A percentile compares a stretch with the other conserved stretches of the same genome.
Evolutionary conservation across 2,888 invertebrate species (phyloP).

Genomic region (Digitonthophagus gazella): DNA sequence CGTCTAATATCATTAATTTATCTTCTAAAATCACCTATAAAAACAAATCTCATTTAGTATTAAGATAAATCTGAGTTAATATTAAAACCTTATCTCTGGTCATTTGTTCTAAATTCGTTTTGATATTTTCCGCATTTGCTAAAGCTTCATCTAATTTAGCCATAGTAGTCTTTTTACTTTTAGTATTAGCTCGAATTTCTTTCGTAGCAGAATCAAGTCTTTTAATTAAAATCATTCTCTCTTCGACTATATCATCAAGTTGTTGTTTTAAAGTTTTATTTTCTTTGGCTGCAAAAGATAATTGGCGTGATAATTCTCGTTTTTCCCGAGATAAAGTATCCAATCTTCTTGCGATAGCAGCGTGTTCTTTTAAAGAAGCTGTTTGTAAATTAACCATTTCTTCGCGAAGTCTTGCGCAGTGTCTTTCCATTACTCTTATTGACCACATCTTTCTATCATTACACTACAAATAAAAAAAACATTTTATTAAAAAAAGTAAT

Average conservation of each 20-base stretch:
- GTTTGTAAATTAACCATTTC: constrained; percentile 41
- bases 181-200: constrained; percentile 43
- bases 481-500: background rate
- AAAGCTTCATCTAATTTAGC: constrained; percentile 43
- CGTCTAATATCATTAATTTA: constrained; percentile 39
- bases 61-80: too few relatives aligned
- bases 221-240: constrained; percentile 40
- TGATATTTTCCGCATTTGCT: constrained; percentile 34
- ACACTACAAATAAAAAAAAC: background rate
- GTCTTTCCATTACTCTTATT: constrained; percentile 25
- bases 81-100: constrained; percentile 42
- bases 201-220: constrained; percentile 44
- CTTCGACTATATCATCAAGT: constrained; percentile 43
- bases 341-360: constrained; percentile 40
- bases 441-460: constrained; percentile 20
- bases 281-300: constrained; percentile 40
- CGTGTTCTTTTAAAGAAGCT: constrained; percentile 41
- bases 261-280: constrained; percentile 43
- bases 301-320: constrained; percentile 40
- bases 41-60: too few relatives aligned
- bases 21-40: constrained; percentile 41
- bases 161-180: constrained; percentile 43
- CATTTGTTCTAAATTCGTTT: constrained; percentile 38
- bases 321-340: constrained; percentile 41
- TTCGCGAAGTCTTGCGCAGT: constrained; percentile 39